phyloP scores from a whole-genome alignment of 2,113 vertebrate species.

The Phalacrocorax aristotelis region DNA sequence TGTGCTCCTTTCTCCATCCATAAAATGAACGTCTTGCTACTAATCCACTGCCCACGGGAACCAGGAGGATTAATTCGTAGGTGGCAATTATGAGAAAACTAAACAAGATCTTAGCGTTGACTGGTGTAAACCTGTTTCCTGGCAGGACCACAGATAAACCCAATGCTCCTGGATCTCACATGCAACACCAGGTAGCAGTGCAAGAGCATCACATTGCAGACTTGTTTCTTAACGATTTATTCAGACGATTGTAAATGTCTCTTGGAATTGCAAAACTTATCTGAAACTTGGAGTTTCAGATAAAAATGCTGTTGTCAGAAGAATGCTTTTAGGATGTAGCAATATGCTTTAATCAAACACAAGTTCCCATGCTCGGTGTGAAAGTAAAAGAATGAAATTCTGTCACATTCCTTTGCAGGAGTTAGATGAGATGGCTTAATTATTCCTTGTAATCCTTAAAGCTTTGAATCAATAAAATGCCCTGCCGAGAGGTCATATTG shows the following conservation, averaged over 20 bases:
- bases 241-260: neutral
- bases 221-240: neutral
- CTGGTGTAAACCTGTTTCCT: neutral
- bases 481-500: neutral
- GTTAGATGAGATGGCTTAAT: neutral
- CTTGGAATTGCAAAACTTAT: neutral
- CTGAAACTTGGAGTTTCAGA: neutral
- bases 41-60: neutral
- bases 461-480: neutral
- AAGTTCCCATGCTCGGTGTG: neutral
- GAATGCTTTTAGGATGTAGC: neutral
- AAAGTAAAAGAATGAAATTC: neutral
- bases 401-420: neutral
- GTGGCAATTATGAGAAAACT: neutral
- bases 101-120: neutral
- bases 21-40: neutral
- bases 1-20: neutral
- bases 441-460: neutral
- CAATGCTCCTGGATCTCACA: fast-evolving
- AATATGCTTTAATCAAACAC: neutral
- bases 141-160: neutral
- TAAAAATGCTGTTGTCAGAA: neutral
- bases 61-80: neutral
- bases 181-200: neutral
- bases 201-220: neutral